These are phyloP conservation scores for Macquaria ambigua DNA, from an alignment of 2,113 vertebrate genomes.

Conservation along the genomic window DNA sequence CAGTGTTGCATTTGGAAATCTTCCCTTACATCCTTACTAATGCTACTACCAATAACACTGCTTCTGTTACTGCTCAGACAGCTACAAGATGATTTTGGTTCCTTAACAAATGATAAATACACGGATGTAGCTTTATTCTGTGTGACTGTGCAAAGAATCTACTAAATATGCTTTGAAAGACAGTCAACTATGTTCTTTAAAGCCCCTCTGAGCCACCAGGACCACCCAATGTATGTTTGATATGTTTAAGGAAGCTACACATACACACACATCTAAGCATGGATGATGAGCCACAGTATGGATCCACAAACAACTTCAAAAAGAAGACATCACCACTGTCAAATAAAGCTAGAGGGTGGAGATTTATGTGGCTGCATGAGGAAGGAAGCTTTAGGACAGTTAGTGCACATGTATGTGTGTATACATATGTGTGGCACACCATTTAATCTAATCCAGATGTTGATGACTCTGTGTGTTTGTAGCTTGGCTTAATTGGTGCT, in stretches of 20 bases:
- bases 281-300: neutral
- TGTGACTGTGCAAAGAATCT: neutral
- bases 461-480: slow-evolving; percentile 7
- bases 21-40: neutral
- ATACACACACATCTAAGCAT: neutral
- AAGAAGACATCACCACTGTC: neutral
- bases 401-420: slow-evolving; percentile 19
- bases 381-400: slow-evolving; percentile 28
- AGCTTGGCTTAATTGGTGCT: slow-evolving; percentile 54
- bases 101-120: neutral
- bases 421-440: slow-evolving; percentile 19
- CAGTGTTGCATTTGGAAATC: neutral
- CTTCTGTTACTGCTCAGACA: neutral
- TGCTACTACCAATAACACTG: neutral
- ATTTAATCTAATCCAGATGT: slow-evolving; percentile 49
- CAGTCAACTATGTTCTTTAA: neutral
- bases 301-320: slow-evolving; percentile 33
- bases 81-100: neutral
- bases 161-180: neutral
- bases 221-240: slow-evolving; percentile 48
- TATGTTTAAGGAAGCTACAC: slow-evolving; percentile 30
- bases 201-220: slow-evolving; percentile 33
- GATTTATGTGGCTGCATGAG: slow-evolving; percentile 21
- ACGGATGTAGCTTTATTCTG: neutral
- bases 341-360: neutral